A percentile compares a stretch with the other conserved stretches of the same genome.
phyloP scores from a whole-genome alignment of 30 jellyfish, hydroid and myxozoan genomes.

The Pseudorhiza aurosa region DNA sequence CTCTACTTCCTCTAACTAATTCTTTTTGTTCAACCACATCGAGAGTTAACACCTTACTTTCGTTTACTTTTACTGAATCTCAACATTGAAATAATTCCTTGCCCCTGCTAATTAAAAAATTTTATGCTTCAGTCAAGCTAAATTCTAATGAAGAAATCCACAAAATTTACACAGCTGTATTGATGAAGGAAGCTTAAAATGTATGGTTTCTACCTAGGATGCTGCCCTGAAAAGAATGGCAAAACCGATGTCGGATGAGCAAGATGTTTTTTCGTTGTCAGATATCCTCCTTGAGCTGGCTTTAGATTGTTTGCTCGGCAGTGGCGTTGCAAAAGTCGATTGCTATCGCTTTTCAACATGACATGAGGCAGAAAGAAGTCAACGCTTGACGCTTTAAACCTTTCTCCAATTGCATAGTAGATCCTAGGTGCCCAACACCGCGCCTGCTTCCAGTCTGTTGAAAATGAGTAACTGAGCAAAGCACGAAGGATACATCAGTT shows the following conservation, averaged over 20 bases:
- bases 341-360: background rate
- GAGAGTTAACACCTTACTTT: too few relatives aligned
- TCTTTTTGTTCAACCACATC: too few relatives aligned
- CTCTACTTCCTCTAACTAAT: too few relatives aligned
- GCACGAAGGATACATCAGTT: background rate
- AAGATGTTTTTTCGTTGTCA: conserved; percentile 9
- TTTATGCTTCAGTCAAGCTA: too few relatives aligned
- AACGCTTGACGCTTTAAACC: conserved; percentile 38
- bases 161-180: too few relatives aligned
- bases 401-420: conserved; percentile 46
- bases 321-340: background rate
- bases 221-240: conserved; percentile 30
- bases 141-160: too few relatives aligned
- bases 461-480: background rate
- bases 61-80: too few relatives aligned
- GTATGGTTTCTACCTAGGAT: conserved; percentile 52
- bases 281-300: background rate
- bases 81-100: too few relatives aligned
- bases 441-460: conserved; percentile 15
- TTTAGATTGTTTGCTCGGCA: background rate
- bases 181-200: too few relatives aligned
- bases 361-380: conserved; percentile 55
- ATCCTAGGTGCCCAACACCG: conserved; percentile 63
- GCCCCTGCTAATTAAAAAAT: too few relatives aligned
- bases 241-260: background rate